These are phyloP conservation scores for Noctua janthina DNA, from an alignment of 2,888 invertebrate species.

Conservation along the genomic window DNA sequence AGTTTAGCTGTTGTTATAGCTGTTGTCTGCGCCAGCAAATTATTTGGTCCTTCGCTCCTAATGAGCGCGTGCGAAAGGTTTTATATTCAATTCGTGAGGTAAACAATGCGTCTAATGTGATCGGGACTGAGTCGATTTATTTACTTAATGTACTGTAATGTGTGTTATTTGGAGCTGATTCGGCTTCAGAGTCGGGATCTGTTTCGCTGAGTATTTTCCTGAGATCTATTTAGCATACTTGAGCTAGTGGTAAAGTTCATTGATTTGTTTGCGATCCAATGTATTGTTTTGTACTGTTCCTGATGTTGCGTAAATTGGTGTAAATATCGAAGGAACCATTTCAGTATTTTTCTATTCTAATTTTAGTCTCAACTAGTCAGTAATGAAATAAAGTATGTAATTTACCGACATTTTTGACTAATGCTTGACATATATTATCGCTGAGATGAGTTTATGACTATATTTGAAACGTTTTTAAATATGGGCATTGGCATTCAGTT, in stretches of 20 bases:
- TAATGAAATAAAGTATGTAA: not conserved
- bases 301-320: not conserved
- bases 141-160: slow-evolving; percentile 34
- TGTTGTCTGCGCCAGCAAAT: slow-evolving; percentile 33
- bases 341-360: not conserved
- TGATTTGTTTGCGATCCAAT: slow-evolving; percentile 5
- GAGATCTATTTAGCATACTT: slow-evolving; percentile 16
- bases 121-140: slow-evolving; percentile 54
- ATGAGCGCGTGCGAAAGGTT: slow-evolving; percentile 54
- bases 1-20: slow-evolving; percentile 21
- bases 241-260: slow-evolving; percentile 9
- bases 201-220: slow-evolving; percentile 14
- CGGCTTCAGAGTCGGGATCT: slow-evolving; percentile 8
- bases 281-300: not conserved
- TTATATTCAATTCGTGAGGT: slow-evolving; percentile 53
- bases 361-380: not conserved
- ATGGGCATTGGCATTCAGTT: too few relatives aligned
- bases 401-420: too few relatives aligned
- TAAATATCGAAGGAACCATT: not conserved
- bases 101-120: slow-evolving; percentile 54
- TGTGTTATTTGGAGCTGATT: slow-evolving; percentile 40
- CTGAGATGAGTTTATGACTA: too few relatives aligned
- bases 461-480: too few relatives aligned
- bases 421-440: too few relatives aligned
- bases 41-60: slow-evolving; percentile 36